Evolutionary conservation across 2,797 vertebrate species (phyloP), one percentile per base, ranked within the genome.

Genomic region (Labeo calbasu): DNA sequence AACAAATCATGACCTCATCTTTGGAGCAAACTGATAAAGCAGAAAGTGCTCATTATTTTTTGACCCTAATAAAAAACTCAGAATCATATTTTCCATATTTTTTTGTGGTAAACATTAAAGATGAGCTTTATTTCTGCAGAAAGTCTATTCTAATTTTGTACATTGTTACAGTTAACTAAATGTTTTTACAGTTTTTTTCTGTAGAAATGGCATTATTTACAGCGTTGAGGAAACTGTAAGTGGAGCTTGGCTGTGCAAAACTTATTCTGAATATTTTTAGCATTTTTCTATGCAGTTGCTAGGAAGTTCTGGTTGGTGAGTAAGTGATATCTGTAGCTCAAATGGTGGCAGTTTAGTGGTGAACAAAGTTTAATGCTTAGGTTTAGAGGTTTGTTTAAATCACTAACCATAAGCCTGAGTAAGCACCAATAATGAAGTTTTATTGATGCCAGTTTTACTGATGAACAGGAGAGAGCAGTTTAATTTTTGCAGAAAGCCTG

Each of bases 381-480:
- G 15, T 2, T 65, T 78, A 25, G 43, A 50, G 6, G 25, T n/a
- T 65, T 65, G 43, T 79, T 66, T 21, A 68, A 79, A 36, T 40
- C 11, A 9, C 12, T 36, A 68, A 68, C 7, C 9, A 3, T 66
- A 23, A 79, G 28, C 63, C 48, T 51, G 77, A 79, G 21, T 13
- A 19, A 82, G 59, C 70, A 50, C 4, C 12, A 40, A 25, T 73
- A 73, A 65, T 40, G 5, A 75, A 55, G 81, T 75, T 65, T 65
- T 32, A 65, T 32, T 17, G 61, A 32, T 28, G 5, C 12, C 36
- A 55, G 4, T 40, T 36, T 40, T n/a, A 75, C 25, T 53, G 28
- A 75, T 40, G n/a, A 73, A 65, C 71, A 9, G 46, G 2, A 59
- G 23, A 46, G n/a, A 46, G 79, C 50, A 19, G 40, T 43, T 69